Evolutionary conservation across 1,140 invertebrate genomes (phyloP).

Genomic region (Coelopa frigida): DNA sequence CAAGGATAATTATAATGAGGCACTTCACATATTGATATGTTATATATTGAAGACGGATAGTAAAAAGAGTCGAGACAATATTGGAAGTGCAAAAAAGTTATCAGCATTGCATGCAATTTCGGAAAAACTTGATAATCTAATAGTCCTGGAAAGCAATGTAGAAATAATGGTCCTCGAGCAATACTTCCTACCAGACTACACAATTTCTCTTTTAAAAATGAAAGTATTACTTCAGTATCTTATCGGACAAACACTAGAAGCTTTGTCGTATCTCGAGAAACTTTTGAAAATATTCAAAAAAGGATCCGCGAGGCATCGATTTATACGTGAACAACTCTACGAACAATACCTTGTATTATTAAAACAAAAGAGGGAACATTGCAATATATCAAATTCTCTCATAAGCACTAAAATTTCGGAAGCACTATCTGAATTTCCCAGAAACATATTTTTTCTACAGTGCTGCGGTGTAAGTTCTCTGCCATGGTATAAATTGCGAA

Average conservation of each 20-base stretch:
- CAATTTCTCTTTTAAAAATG: conserved; percentile 51
- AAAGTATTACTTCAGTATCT: conserved; percentile 50
- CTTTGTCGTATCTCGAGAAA: conserved; percentile 37
- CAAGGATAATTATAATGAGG: not conserved
- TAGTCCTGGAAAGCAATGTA: conserved; percentile 18
- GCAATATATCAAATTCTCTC: conserved; percentile 22
- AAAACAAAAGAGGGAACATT: conserved; percentile 29
- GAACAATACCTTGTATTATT: conserved; percentile 44
- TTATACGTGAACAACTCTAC: conserved; percentile 45
- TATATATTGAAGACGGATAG: conserved; percentile 6
- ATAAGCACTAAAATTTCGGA: conserved; percentile 32
- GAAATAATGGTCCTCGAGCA: conserved; percentile 19
- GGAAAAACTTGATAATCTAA: conserved; percentile 8
- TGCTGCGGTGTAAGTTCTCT: conserved; percentile 18
- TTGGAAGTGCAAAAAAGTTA: conserved; percentile 10
- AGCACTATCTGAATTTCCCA: conserved; percentile 48
- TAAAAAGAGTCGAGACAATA: not conserved
- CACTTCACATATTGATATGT: conserved; percentile 15
- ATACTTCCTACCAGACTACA: conserved; percentile 49
- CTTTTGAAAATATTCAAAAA: conserved; percentile 23
- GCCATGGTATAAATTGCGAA: conserved; percentile 28
- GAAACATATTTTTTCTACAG: conserved; percentile 51
- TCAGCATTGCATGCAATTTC: conserved; percentile 8
- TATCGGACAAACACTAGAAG: conserved; percentile 30
- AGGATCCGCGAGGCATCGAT: conserved; percentile 18